A percentile compares a stretch with the other conserved stretches of the same genome.
Evolutionary conservation across 35 echinoderm and acorn worm species (phyloP).

Genomic region (Acanthaster planci): DNA sequence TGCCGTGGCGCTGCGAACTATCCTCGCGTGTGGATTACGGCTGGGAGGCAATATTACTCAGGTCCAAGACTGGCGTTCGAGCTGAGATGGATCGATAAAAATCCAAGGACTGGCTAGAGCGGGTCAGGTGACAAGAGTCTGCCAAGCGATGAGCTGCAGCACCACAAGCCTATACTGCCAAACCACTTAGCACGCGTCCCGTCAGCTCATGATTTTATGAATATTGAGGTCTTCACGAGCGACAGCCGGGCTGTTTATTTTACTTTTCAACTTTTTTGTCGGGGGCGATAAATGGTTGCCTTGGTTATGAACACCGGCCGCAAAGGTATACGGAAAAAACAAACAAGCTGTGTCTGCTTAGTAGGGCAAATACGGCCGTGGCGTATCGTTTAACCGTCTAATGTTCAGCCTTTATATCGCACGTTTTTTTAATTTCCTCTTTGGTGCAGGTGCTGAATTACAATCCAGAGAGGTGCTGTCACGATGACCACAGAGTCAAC

Average conservation of each 20-base stretch:
- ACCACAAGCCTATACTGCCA: too few relatives aligned
- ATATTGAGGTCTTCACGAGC: too few relatives aligned
- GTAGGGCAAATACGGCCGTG: background rate
- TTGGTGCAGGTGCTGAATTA: background rate
- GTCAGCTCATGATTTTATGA: too few relatives aligned
- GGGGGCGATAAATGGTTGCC: background rate
- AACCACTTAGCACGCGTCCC: too few relatives aligned
- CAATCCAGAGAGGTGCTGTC: background rate
- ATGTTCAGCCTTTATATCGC: background rate
- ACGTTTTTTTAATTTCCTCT: constrained; percentile 3
- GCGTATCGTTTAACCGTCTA: background rate
- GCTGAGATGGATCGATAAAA: constrained; percentile 5
- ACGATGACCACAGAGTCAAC: constrained; percentile 18
- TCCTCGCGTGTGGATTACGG: background rate
- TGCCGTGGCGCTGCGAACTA: background rate
- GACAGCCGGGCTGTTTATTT: background rate
- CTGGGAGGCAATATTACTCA: background rate
- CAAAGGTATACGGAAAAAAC: background rate
- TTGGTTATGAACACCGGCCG: background rate
- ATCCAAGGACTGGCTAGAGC: background rate
- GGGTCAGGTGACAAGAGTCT: background rate
- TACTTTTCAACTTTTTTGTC: background rate
- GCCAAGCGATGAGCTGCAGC: too few relatives aligned
- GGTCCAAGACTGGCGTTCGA: background rate
- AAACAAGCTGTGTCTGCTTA: background rate